Conservation (phyloP, 2,113 vertebrate species). For the Percina caprodes region DNA sequence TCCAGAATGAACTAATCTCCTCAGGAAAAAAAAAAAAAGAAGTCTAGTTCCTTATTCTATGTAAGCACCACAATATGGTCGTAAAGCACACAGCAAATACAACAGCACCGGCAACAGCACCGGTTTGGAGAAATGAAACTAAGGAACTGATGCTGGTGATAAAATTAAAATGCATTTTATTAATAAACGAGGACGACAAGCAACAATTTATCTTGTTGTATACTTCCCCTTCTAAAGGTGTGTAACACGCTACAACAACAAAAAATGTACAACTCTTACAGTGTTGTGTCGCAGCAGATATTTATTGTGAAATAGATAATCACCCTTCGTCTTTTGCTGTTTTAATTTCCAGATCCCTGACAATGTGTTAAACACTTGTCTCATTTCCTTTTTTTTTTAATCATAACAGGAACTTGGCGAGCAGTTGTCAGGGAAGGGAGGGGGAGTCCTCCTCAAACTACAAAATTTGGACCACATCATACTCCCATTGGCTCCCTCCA, state of each 20-base stretch:
- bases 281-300: conserved; percentile 38
- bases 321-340: conserved; percentile 35
- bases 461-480: conserved; percentile 72
- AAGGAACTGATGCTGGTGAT: conserved; percentile 60
- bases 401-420: conserved; percentile 34
- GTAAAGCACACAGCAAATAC: conserved; percentile 11
- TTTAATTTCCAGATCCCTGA: conserved; percentile 15
- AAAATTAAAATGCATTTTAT: conserved; percentile 69
- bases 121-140: conserved; percentile 65
- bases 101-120: background rate
- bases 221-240: conserved; percentile 40
- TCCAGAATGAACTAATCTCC: conserved; percentile 62
- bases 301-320: conserved; percentile 38
- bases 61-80: conserved; percentile 2
- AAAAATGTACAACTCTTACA: conserved; percentile 63
- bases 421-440: background rate
- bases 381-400: conserved; percentile 41
- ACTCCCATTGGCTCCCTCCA: conserved; percentile 43
- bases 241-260: conserved; percentile 36
- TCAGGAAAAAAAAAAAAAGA: conserved; percentile 46
- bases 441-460: conserved; percentile 32
- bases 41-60: conserved; percentile 70
- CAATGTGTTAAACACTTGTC: conserved; percentile 19
- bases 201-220: conserved; percentile 26
- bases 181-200: conserved; percentile 49